Evolutionary conservation across 2,797 vertebrate species (phyloP).

Genomic region (Brachyalestes nurse): DNA sequence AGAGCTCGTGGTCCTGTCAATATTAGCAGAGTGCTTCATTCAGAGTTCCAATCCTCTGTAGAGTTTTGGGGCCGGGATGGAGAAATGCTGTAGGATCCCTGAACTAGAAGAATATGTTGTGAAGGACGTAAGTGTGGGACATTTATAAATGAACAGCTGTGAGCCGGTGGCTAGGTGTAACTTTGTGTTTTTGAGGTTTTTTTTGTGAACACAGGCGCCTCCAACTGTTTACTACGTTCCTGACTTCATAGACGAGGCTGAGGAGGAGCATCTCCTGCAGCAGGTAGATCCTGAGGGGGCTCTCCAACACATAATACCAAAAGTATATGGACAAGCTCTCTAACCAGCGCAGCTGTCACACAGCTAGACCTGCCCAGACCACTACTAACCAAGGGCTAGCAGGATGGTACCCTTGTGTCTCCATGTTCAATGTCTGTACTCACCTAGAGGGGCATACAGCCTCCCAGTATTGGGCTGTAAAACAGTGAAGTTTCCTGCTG

Average conservation of each 20-base stretch:
- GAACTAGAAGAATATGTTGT: slow-evolving; percentile 38
- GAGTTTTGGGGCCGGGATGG: slow-evolving; percentile 17
- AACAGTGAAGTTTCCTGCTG: no score
- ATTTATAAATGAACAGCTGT: no score
- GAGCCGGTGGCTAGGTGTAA: not conserved
- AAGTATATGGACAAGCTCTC: not conserved
- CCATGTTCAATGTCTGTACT: no score
- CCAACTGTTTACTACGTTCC: slow-evolving; percentile 86
- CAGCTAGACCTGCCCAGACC: no score
- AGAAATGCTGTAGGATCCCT: slow-evolving; percentile 17
- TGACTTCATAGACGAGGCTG: slow-evolving; percentile 83
- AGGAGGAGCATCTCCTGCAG: slow-evolving; percentile 81
- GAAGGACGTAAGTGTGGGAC: slow-evolving; percentile 42
- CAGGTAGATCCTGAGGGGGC: no score
- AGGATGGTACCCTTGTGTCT: no score
- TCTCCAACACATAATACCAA: no score
- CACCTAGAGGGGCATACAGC: no score
- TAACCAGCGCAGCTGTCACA: not conserved
- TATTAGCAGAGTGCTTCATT: not conserved
- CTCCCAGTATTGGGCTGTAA: no score
- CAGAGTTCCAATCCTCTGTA: not conserved
- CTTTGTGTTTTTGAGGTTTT: not conserved
- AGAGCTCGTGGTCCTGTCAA: not conserved
- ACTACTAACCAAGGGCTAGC: no score
- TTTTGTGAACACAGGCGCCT: slow-evolving; percentile 66